These are phyloP conservation scores for Actinia equina DNA, from an alignment of 64 coral and sea anemone genomes.

Conservation along the genomic window DNA sequence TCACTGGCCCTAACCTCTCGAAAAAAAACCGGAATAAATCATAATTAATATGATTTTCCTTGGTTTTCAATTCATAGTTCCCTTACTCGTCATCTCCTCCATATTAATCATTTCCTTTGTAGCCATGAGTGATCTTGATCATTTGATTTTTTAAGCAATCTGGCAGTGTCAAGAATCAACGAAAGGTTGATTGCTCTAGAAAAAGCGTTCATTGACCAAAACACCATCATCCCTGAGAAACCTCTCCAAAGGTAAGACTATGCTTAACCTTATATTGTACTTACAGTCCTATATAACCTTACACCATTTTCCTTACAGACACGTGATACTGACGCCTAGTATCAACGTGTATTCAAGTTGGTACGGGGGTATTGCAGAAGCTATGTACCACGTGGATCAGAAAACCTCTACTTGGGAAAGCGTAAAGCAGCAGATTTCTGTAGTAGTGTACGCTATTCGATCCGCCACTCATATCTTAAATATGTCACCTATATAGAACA, in stretches of 20 bases:
- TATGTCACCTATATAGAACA: slow-evolving; percentile 35
- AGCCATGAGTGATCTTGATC: background rate
- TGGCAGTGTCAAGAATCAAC: slow-evolving; percentile 62
- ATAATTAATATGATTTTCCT: too few relatives aligned
- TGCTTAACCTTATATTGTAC: background rate
- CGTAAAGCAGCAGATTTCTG: slow-evolving; percentile 75
- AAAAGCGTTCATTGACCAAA: slow-evolving; percentile 65
- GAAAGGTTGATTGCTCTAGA: slow-evolving; percentile 65
- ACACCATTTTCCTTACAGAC: slow-evolving; percentile 23
- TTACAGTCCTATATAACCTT: too few relatives aligned
- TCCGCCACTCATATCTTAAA: slow-evolving; percentile 54
- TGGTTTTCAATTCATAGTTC: too few relatives aligned
- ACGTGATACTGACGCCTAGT: slow-evolving; percentile 82
- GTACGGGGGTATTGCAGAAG: slow-evolving; percentile 62
- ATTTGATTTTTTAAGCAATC: background rate
- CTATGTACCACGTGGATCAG: slow-evolving; percentile 64
- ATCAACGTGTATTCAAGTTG: slow-evolving; percentile 38
- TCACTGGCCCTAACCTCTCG: too few relatives aligned
- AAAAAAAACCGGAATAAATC: too few relatives aligned
- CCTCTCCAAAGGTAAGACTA: slow-evolving; percentile 60
- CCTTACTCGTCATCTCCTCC: too few relatives aligned
- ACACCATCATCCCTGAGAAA: slow-evolving; percentile 58
- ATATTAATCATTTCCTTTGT: too few relatives aligned
- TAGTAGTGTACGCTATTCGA: slow-evolving; percentile 71
- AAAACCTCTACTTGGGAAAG: slow-evolving; percentile 47